Conservation (phyloP, 2,888 invertebrate genomes). For the Scaptomyza parva region DNA sequence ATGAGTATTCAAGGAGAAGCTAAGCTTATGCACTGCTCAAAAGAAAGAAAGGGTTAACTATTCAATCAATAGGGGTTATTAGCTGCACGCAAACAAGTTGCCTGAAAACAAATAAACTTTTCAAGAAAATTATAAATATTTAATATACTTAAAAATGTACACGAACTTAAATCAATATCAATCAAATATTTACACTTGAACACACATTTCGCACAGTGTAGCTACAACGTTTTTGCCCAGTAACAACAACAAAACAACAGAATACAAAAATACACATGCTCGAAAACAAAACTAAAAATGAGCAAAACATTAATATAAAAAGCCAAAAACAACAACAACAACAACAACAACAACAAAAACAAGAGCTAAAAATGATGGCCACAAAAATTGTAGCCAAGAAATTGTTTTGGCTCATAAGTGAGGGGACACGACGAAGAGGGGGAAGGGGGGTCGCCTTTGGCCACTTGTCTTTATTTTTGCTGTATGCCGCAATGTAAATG, state of each 20-base stretch:
- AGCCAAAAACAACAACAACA: conserved; percentile 41
- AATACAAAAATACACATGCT: conserved; percentile 44
- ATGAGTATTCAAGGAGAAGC: not conserved
- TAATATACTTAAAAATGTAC: no score
- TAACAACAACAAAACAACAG: conserved; percentile 61
- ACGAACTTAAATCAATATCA: no score
- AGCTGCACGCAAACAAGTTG: no score
- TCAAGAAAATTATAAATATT: no score
- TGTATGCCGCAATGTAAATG: conserved; percentile 34
- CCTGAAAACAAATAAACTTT: no score
- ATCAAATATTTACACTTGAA: no score
- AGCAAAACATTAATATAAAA: conserved; percentile 52
- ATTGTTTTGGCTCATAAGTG: conserved; percentile 34
- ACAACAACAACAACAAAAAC: conserved; percentile 38
- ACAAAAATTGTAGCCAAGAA: conserved; percentile 61
- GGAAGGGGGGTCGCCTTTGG: conserved; percentile 14
- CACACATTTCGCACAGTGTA: conserved; percentile 57
- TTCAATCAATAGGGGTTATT: no score
- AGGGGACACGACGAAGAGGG: not conserved
- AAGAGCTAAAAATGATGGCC: conserved; percentile 42
- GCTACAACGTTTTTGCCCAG: conserved; percentile 32
- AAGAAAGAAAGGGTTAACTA: no score
- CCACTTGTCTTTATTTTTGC: conserved; percentile 35
- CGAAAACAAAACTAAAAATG: conserved; percentile 48
- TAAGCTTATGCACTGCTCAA: conserved; percentile 30